A percentile compares a stretch with the other conserved stretches of the same genome.
Conservation (phyloP, 2,113 vertebrate genomes). For the Panurus biarmicus region DNA sequence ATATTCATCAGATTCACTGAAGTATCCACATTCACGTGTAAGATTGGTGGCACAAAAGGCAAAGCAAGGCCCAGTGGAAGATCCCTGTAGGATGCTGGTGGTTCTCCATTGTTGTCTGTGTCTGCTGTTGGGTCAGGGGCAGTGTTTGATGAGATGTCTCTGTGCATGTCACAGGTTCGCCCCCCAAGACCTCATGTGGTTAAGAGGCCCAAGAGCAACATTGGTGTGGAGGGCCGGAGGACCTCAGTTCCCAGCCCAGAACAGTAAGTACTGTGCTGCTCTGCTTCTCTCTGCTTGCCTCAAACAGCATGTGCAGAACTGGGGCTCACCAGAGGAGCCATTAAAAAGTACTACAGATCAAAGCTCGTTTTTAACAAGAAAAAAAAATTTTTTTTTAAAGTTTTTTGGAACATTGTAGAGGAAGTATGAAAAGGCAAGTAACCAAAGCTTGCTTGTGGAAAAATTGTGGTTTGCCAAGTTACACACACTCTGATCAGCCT, state of each 20-base stretch:
- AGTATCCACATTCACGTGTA: neutral
- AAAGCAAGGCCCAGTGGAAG: neutral
- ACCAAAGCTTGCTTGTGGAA: neutral
- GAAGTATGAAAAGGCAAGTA: neutral
- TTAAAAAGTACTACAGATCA: neutral
- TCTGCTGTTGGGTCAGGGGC: neutral
- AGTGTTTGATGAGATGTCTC: neutral
- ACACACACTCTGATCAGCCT: neutral
- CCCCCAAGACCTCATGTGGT: conserved; percentile 81
- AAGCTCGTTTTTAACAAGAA: neutral
- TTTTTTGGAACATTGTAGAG: neutral
- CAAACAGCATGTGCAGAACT: neutral
- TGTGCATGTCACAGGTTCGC: conserved; percentile 73
- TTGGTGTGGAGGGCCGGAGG: conserved; percentile 70
- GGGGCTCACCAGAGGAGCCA: neutral
- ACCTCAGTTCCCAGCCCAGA: conserved; percentile 75
- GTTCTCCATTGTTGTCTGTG: neutral
- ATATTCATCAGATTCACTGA: neutral
- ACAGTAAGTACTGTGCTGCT: conserved; percentile 68
- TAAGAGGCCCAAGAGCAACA: conserved; percentile 86
- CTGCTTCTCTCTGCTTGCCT: neutral
- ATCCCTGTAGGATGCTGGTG: neutral
- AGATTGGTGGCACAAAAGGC: neutral
- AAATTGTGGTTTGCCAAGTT: neutral
- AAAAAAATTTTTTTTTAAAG: neutral